Base-by-base conservation (phyloP, 2,797 vertebrate genomes). In the Protosalanx chinensis region DNA sequence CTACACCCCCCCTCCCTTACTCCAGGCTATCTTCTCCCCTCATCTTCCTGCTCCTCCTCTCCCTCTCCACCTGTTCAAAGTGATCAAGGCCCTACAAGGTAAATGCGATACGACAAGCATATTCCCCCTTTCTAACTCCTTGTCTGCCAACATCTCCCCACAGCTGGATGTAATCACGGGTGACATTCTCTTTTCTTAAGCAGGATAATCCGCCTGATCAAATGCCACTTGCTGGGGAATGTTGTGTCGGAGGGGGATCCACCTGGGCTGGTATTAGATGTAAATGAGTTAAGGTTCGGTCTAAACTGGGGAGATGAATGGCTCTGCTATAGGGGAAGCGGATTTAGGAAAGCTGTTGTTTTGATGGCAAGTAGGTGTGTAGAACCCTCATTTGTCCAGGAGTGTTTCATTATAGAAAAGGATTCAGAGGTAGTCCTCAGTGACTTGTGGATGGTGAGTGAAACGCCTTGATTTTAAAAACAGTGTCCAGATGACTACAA, bases 41-140 rank as follows among this genome's bases (percentile, higher is more conserved):
- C 6, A 7, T 41, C 37, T 41, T 41, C 37, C 37, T 41, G 37
- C 37, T 41, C 37, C 73, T 10, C 69, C 57, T 56, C 53, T 56
- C 53, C 41, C 68, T 65, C 64, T 71, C 37, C 72, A 75, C 64
- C 85, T 78, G 79, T 75, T 86, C 79, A 35, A 5, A 61, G 77
- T 75, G 80, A 78, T 88, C 81, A 74, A 41, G 33, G 61, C 70
- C 60, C 71, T 51, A 64, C 62, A 59, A 30, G 63, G 75, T 77
- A 91, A 90, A 92, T 83, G 77, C 72, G 69, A 85, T 77, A 67
- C 57, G 82, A 90, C 81, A 85, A 79, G 74, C 74, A 79, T 87
- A 87, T 85, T 85, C 81, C 67, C 75, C 70, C 69, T 76, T 63
- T 41, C 37, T 41, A 76, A 80, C 74, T 83, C 78, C 37, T 49